A percentile compares a stretch with the other conserved stretches of the same genome.
These are phyloP conservation scores for Caretta caretta DNA, from an alignment of 2,113 vertebrate genomes.

Conservation along the genomic window DNA sequence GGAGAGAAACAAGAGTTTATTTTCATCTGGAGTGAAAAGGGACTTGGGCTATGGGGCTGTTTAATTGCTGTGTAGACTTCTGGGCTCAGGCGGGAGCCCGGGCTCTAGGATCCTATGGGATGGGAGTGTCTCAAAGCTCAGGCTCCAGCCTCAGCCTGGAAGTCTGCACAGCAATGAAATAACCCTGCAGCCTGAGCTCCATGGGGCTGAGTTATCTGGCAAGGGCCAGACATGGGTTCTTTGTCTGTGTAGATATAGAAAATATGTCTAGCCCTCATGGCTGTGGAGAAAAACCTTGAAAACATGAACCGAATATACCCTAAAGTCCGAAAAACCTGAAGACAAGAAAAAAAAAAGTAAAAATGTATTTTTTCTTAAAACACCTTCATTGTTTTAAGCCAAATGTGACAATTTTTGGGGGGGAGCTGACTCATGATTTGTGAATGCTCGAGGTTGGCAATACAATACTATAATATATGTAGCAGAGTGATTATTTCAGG, in stretches of 20 bases:
- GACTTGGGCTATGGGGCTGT: neutral
- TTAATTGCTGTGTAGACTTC: neutral
- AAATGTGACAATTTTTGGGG: neutral
- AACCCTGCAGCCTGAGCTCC: neutral
- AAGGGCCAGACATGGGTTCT: neutral
- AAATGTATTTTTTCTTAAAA: neutral
- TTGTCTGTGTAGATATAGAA: neutral
- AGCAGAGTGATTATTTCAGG: neutral
- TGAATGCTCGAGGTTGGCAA: slow-evolving; percentile 39
- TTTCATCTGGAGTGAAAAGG: neutral
- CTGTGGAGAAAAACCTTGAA: neutral
- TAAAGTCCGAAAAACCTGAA: neutral
- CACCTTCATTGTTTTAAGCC: neutral
- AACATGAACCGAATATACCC: neutral
- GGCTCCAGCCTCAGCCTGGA: neutral
- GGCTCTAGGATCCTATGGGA: neutral
- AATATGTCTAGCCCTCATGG: neutral
- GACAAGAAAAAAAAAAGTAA: neutral
- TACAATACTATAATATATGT: neutral
- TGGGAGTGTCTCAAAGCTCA: neutral
- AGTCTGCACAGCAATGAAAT: neutral
- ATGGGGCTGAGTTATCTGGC: too few relatives aligned
- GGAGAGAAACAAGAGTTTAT: slow-evolving; percentile 28
- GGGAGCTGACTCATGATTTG: slow-evolving; percentile 5
- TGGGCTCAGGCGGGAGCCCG: neutral